Evolutionary conservation across 2,113 vertebrate genomes (phyloP).

Genomic region (Melanerpes aurifrons): DNA sequence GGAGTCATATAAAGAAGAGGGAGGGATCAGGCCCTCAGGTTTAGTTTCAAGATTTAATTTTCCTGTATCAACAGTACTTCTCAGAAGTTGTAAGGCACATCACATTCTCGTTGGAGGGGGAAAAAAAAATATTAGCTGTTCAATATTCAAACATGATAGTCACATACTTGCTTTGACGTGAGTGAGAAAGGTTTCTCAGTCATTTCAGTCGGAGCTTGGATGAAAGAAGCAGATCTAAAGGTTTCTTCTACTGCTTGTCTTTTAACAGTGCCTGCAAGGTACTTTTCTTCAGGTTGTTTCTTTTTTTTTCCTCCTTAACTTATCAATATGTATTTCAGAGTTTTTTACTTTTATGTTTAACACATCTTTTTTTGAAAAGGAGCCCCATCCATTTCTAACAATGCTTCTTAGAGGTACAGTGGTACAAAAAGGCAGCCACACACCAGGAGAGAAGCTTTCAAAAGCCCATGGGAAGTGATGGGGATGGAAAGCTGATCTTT

Average conservation of each 20-base stretch:
- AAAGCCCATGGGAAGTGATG: background rate
- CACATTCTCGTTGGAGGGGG: background rate
- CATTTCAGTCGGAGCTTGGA: slow-evolving; percentile 29
- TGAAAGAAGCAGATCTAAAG: slow-evolving; percentile 63
- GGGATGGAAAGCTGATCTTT: background rate
- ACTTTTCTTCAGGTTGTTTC: background rate
- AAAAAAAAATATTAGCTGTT: background rate
- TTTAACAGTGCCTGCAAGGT: slow-evolving; percentile 30
- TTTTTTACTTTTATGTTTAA: slow-evolving; percentile 54
- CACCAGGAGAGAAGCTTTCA: slow-evolving; percentile 11
- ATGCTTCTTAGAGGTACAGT: slow-evolving; percentile 1
- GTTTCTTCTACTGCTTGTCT: background rate
- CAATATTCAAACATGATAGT: background rate
- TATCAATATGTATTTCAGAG: slow-evolving; percentile 54
- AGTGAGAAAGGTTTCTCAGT: slow-evolving; percentile 34
- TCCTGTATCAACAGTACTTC: background rate
- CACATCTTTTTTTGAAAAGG: slow-evolving; percentile 22
- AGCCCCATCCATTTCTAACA: background rate
- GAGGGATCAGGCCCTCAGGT: background rate
- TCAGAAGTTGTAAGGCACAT: background rate
- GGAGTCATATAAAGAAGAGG: background rate
- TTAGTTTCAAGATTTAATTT: background rate
- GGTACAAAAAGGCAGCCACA: slow-evolving; percentile 23
- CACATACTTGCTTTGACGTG: slow-evolving; percentile 48
- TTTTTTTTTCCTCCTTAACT: background rate